Percentiles rank a stretch among this genome's conserved stretches.
phyloP scores from a whole-genome alignment of 2,113 vertebrate genomes.

The Gnathonemus echidnorhynchus region DNA sequence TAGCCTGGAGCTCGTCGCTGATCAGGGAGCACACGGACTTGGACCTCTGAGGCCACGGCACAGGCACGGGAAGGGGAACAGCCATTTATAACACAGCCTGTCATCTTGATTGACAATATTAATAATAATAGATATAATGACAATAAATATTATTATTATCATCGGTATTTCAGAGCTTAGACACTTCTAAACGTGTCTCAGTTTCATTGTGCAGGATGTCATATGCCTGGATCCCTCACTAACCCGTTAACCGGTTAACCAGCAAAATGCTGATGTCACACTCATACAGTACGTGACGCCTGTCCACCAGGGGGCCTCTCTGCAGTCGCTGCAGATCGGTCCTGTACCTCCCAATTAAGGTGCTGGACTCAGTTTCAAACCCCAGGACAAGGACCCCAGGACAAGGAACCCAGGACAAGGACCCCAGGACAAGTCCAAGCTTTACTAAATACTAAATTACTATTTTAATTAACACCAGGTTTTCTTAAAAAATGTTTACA shows the following conservation, averaged over 20 bases:
- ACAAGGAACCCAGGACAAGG: too few species aligned
- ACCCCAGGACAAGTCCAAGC: background rate
- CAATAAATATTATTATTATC: background rate
- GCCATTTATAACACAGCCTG: background rate
- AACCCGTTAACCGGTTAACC: background rate
- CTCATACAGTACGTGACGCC: background rate
- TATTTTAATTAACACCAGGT: background rate
- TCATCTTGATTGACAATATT: background rate
- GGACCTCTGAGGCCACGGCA: slow-evolving; percentile 60
- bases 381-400: background rate
- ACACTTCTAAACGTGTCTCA: background rate
- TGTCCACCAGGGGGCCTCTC: background rate
- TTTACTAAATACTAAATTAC: background rate
- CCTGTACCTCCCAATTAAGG: background rate
- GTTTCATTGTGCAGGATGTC: background rate
- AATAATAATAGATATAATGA: background rate
- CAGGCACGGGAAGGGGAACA: background rate
- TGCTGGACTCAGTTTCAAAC: background rate
- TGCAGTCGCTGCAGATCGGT: background rate
- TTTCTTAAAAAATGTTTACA: background rate
- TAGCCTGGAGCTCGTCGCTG: slow-evolving; percentile 64
- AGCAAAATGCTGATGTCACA: background rate
- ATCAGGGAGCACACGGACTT: slow-evolving; percentile 73
- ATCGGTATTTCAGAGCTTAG: background rate
- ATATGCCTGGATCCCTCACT: background rate